Percentiles rank a stretch among this genome's conserved stretches.
Conservation (phyloP, 2,888 invertebrate genomes). For the Luperina testacea region DNA sequence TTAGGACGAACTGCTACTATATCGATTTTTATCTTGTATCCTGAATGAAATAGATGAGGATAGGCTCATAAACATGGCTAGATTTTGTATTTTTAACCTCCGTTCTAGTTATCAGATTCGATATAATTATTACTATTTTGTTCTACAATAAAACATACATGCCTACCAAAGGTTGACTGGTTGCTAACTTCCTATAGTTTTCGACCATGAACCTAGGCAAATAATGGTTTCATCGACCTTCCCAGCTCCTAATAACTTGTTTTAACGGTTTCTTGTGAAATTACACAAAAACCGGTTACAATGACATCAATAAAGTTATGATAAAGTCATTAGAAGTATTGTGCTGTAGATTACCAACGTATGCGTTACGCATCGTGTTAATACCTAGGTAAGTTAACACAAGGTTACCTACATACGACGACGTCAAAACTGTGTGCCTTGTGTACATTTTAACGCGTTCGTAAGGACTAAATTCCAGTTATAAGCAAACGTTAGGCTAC, state of each 20-base stretch:
- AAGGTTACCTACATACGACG: neutral
- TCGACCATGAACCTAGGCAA: conserved; percentile 4
- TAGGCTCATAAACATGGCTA: no score
- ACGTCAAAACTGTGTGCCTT: neutral
- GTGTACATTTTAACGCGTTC: conserved; percentile 5
- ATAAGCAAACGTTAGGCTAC: neutral
- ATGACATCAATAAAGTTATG: conserved; percentile 22
- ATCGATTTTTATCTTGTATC: no score
- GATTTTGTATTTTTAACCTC: no score
- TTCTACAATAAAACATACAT: no score
- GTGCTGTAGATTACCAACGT: neutral
- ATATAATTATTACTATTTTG: no score
- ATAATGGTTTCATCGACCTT: conserved; percentile 20
- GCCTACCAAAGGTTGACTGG: no score
- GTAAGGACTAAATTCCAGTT: conserved; percentile 10
- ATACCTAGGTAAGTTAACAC: conserved; percentile 9
- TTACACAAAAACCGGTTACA: neutral
- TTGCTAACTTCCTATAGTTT: neutral
- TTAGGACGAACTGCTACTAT: no score
- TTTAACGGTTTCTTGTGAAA: conserved; percentile 1
- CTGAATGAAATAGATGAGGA: no score
- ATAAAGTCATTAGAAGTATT: conserved; percentile 4
- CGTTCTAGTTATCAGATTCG: no score
- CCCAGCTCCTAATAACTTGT: conserved; percentile 4
- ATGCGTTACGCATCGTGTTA: conserved; percentile 1